Conservation (phyloP, 2,113 vertebrate species). For the Muntiacus reevesi region DNA sequence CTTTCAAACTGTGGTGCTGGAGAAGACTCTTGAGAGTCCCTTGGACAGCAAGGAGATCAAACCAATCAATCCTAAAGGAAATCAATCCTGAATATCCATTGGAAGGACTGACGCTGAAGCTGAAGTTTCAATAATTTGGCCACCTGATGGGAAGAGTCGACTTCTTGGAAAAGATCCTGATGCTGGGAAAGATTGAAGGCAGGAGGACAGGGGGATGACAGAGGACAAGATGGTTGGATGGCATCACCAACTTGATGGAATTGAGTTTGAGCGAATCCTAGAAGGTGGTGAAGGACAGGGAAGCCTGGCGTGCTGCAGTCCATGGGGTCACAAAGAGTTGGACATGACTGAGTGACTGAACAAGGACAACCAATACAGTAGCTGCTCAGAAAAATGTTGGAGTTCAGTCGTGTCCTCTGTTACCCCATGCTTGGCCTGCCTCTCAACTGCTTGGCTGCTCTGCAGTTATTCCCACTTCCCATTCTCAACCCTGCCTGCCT, state of each 20-base stretch:
- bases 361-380: not conserved
- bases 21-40: not conserved
- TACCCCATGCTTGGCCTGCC: no score
- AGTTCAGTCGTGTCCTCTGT: not conserved
- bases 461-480: not conserved
- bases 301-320: not conserved
- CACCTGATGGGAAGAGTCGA: not conserved
- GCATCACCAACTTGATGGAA: not conserved
- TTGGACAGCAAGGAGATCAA: not conserved
- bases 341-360: not conserved
- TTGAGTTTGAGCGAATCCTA: not conserved
- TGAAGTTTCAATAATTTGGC: not conserved
- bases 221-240: not conserved
- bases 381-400: not conserved
- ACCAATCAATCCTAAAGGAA: not conserved
- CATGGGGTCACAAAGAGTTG: not conserved
- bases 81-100: not conserved
- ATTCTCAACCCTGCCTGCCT: not conserved
- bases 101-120: not conserved
- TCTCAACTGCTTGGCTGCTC: not conserved
- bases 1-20: not conserved
- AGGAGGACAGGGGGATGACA: not conserved
- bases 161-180: not conserved
- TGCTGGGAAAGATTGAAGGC: not conserved
- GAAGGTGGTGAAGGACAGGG: not conserved